A percentile compares a stretch with the other conserved stretches of the same genome.
These are phyloP conservation scores for Cnemophilus loriae DNA, from an alignment of 2,113 vertebrate genomes.

Conservation along the genomic window DNA sequence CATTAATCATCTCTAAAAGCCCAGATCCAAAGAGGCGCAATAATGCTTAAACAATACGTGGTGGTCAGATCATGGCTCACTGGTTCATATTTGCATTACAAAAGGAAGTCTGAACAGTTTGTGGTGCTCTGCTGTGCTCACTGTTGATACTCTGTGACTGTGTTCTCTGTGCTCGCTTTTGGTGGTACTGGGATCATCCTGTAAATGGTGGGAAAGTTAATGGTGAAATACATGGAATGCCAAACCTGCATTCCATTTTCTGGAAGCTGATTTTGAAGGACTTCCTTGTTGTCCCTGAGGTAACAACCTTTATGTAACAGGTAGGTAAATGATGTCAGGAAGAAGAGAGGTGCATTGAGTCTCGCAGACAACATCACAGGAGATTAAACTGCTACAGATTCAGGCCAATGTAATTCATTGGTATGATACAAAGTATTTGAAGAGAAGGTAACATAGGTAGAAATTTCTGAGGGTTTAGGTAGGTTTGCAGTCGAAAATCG, in stretches of 20 bases:
- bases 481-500: neutral
- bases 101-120: neutral
- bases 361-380: no score
- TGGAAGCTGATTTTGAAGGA: neutral
- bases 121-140: neutral
- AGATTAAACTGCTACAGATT: neutral
- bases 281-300: neutral
- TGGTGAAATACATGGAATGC: neutral
- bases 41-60: accelerated
- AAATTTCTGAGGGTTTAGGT: neutral
- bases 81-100: accelerated
- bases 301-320: neutral
- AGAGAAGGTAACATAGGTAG: neutral
- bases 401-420: neutral
- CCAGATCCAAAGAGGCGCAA: neutral
- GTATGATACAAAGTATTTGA: neutral
- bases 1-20: neutral
- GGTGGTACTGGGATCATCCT: neutral
- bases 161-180: neutral
- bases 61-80: neutral
- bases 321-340: neutral
- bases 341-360: neutral
- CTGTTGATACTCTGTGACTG: accelerated
- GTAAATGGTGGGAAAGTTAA: neutral
- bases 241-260: neutral